A percentile compares a stretch with the other conserved stretches of the same genome.
These are phyloP conservation scores for Ruditapes philippinarum DNA, from an alignment of 1,140 invertebrate species.

Conservation along the genomic window DNA sequence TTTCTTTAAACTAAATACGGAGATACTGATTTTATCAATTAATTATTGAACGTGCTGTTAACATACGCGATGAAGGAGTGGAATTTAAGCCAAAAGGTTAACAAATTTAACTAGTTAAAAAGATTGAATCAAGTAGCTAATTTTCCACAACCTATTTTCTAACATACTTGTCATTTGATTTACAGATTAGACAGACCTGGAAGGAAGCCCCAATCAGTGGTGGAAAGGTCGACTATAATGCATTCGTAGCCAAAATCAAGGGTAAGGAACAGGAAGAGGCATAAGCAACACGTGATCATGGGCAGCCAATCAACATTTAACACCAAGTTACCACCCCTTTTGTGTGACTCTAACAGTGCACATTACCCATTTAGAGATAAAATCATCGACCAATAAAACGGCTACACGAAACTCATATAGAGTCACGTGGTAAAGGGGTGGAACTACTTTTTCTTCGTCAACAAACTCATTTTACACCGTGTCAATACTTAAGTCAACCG, in stretches of 20 bases:
- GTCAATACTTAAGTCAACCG: slow-evolving; percentile 47
- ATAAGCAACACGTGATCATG: slow-evolving; percentile 29
- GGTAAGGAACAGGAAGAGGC: slow-evolving; percentile 58
- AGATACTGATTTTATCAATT: too few species aligned
- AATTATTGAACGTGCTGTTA: too few species aligned
- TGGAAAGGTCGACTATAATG: slow-evolving; percentile 96
- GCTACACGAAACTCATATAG: slow-evolving; percentile 38
- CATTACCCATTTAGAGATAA: slow-evolving; percentile 48
- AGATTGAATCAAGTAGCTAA: too few species aligned
- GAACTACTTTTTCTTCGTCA: slow-evolving; percentile 61
- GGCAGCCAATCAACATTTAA: slow-evolving; percentile 63
- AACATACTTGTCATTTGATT: slow-evolving; percentile 20
- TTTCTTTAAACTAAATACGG: too few species aligned
- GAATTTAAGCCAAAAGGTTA: too few species aligned
- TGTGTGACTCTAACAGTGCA: slow-evolving; percentile 66
- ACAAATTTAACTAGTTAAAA: too few species aligned
- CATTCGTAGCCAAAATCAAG: slow-evolving; percentile 91
- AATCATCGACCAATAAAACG: slow-evolving; percentile 52
- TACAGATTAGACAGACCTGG: slow-evolving; percentile 95
- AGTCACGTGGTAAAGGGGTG: slow-evolving; percentile 62
- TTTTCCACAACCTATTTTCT: too few species aligned
- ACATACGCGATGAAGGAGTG: too few species aligned
- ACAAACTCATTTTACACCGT: slow-evolving; percentile 35
- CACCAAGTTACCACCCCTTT: slow-evolving; percentile 64
- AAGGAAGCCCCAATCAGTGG: slow-evolving; percentile 98